Evolutionary conservation across 2,888 invertebrate species (phyloP).

Genomic region (Lordiphosa fenestrarum): DNA sequence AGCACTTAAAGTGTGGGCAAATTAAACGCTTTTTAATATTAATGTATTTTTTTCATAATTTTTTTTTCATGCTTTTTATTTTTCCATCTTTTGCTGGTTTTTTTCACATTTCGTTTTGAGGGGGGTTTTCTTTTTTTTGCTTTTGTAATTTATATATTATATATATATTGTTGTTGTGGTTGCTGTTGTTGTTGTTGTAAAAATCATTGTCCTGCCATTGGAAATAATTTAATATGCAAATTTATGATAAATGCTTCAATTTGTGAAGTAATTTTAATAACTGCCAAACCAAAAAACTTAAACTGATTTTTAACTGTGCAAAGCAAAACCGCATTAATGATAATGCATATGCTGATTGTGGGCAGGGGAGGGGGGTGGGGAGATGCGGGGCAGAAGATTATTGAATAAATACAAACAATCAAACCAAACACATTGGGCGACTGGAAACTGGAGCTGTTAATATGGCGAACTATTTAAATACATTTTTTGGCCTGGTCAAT

Average conservation of each 20-base stretch:
- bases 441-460: conserved; percentile 29
- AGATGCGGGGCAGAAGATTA: conserved; percentile 45
- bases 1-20: conserved; percentile 55
- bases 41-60: conserved; percentile 63
- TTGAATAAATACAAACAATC: conserved; percentile 49
- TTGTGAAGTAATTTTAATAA: conserved; percentile 62
- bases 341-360: conserved; percentile 10
- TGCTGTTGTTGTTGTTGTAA: conserved; percentile 19
- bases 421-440: conserved; percentile 19
- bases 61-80: conserved; percentile 39
- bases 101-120: conserved; percentile 58
- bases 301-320: conserved; percentile 63
- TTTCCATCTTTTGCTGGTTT: conserved; percentile 36
- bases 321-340: conserved; percentile 46
- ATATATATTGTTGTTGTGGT: conserved; percentile 10
- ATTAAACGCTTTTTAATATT: conserved; percentile 72
- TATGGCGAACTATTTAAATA: not conserved
- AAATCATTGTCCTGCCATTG: conserved; percentile 64
- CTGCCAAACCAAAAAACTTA: conserved; percentile 53
- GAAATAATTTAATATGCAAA: conserved; percentile 71
- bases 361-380: not conserved
- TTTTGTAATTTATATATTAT: conserved; percentile 43
- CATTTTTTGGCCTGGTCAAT: conserved; percentile 7
- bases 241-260: conserved; percentile 69
- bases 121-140: conserved; percentile 33